Evolutionary conservation across 2,797 vertebrate species (phyloP), one percentile per base, ranked within the genome.

Genomic region (Gambelia wislizenii): DNA sequence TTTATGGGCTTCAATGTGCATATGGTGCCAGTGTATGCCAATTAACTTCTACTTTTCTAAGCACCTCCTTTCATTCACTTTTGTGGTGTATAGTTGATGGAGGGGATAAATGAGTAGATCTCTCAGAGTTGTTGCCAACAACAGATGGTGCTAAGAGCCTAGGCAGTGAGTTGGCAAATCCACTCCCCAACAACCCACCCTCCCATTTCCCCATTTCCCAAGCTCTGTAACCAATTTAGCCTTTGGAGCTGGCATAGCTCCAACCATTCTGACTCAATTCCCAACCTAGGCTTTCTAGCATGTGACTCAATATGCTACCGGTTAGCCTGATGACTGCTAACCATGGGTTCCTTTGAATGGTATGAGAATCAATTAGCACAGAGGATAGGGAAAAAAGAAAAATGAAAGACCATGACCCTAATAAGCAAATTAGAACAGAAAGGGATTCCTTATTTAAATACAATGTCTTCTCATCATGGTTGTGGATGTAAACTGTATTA

Each of bases 221-320:
- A 76, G 93, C 90, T 95, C 95, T 95, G 90, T 93, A 94, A 97
- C 92, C 95, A 96, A 94, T 93, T 97, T 96, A 95, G 90, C 80
- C 94, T 96, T 89, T 87, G 93, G 74, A 95, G 90, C 92, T 96
- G 95, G 94, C 96, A 94, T 91, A 75, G 89, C 89, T 95, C 88
- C 92, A 89, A 87, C 89, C 85, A 85, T 95, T 95, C 92, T 95
- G 92, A 96, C 92, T 92, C 94, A 95, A 91, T 93, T 93, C 92
- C 94, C 95, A 94, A 95, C 92, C 72, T 89, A 88, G 91, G 91
- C 86, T 94, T 94, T 95, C 92, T 95, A 94, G 87, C 6, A 2
- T 92, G 87, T 91, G 93, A 94, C 80, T 96, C 93, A 94, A 92
- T 95, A 93, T 94, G 90, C 64, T 96, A 54, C 83, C 93, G 87